Conservation (phyloP, 2,113 vertebrate genomes). For the Puffinus mauretanicus region DNA sequence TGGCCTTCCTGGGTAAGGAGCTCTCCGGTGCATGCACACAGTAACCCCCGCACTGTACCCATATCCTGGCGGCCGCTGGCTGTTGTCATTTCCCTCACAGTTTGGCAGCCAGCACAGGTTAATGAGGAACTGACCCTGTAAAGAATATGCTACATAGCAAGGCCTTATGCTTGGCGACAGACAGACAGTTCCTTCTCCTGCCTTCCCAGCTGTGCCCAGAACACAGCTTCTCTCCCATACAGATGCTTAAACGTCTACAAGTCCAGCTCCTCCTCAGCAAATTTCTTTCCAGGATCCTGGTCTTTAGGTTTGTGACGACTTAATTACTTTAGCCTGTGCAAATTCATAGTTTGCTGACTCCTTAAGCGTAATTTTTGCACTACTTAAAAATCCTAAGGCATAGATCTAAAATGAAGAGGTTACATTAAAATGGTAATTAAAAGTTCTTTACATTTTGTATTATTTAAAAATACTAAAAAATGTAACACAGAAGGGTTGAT, state of each 20-base stretch:
- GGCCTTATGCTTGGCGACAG: neutral
- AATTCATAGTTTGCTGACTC: neutral
- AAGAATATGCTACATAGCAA: neutral
- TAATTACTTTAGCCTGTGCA: neutral
- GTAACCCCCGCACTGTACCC: neutral
- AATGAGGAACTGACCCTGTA: neutral
- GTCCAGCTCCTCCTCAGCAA: neutral
- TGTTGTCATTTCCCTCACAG: neutral
- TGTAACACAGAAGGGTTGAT: neutral
- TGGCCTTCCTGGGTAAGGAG: neutral
- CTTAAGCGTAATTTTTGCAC: neutral
- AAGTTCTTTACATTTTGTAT: neutral
- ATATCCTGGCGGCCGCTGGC: neutral
- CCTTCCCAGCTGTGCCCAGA: neutral
- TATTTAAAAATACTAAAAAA: neutral
- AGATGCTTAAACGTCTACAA: neutral
- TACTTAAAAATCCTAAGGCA: neutral
- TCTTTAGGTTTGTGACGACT: neutral
- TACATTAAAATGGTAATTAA: neutral
- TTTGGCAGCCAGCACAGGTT: neutral
- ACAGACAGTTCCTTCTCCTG: neutral
- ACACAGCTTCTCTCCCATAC: neutral
- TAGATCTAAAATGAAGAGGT: neutral
- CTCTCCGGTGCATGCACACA: no score
- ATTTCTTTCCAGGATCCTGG: neutral